phyloP scores from a whole-genome alignment of 2,797 vertebrate species.

The Bucorvus abyssinicus region DNA sequence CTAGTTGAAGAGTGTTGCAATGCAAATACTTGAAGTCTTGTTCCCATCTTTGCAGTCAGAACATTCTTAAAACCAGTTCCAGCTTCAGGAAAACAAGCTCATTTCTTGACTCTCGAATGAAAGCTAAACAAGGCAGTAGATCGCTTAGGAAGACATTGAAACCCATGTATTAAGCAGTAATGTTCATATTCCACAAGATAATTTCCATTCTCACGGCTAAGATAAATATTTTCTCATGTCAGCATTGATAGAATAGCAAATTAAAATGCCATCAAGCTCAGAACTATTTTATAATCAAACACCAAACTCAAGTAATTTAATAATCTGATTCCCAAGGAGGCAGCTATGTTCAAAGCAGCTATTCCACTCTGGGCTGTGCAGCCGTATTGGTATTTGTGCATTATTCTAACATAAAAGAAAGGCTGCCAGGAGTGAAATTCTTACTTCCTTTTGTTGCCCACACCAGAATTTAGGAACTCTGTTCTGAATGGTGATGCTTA shows the following conservation, averaged over 20 bases:
- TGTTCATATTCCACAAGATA: slow-evolving; percentile 5
- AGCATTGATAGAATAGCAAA: not conserved
- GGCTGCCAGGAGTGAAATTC: not conserved
- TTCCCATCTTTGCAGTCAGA: not conserved
- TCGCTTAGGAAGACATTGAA: slow-evolving; percentile 1
- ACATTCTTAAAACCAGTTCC: slow-evolving; percentile 5
- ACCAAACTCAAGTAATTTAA: slow-evolving; percentile 10
- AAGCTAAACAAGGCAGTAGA: slow-evolving; percentile 14
- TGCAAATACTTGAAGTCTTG: not conserved
- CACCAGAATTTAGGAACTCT: not conserved
- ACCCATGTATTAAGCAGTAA: not conserved
- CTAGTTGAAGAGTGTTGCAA: not conserved
- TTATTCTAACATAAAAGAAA: not conserved
- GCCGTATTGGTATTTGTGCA: not conserved
- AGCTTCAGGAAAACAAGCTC: not conserved
- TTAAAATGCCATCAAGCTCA: not conserved
- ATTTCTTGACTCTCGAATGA: slow-evolving; percentile 31
- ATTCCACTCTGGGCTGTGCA: not conserved
- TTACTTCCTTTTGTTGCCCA: not conserved
- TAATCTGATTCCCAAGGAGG: not conserved
- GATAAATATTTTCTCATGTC: not conserved
- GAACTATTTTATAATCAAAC: not conserved
- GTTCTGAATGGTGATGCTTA: not conserved
- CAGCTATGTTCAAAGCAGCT: not conserved
- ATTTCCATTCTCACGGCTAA: slow-evolving; percentile 24